These are phyloP conservation scores for Dryadula phaetusa DNA, from an alignment of 2,888 invertebrate genomes.

Conservation along the genomic window DNA sequence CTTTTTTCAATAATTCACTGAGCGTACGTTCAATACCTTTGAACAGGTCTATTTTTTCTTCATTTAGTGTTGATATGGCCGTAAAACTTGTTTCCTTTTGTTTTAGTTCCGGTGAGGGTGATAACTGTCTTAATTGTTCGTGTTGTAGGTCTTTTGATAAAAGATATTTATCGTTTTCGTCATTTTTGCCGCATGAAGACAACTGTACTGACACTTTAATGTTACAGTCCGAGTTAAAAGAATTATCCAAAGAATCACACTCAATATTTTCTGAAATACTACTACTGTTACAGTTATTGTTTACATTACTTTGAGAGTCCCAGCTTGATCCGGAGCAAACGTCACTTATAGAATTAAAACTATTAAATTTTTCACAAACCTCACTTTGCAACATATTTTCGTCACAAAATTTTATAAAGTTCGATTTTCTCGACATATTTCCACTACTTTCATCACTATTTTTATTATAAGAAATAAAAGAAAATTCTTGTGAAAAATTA, in stretches of 20 bases:
- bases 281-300: constrained; percentile 63
- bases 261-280: constrained; percentile 69
- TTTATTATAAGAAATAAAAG: constrained; percentile 61
- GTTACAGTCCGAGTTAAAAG: constrained; percentile 62
- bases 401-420: constrained; percentile 70
- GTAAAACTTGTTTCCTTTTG: constrained; percentile 52
- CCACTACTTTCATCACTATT: constrained; percentile 60
- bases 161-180: constrained; percentile 52
- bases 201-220: constrained; percentile 70
- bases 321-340: constrained; percentile 52
- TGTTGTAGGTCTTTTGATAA: constrained; percentile 56
- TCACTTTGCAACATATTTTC: constrained; percentile 79
- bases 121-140: constrained; percentile 60
- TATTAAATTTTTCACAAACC: constrained; percentile 74
- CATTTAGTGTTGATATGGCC: constrained; percentile 53
- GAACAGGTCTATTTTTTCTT: constrained; percentile 79
- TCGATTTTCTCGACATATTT: constrained; percentile 54
- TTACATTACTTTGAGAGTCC: constrained; percentile 57
- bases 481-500: constrained; percentile 68
- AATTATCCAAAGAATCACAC: constrained; percentile 68
- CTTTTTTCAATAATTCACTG: constrained; percentile 83
- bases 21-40: constrained; percentile 83
- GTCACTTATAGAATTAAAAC: constrained; percentile 73
- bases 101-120: constrained; percentile 68
- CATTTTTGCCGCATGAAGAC: constrained; percentile 58